These are phyloP conservation scores for Denticeps clupeoides DNA, from an alignment of 2,797 vertebrate genomes.

Conservation along the genomic window DNA sequence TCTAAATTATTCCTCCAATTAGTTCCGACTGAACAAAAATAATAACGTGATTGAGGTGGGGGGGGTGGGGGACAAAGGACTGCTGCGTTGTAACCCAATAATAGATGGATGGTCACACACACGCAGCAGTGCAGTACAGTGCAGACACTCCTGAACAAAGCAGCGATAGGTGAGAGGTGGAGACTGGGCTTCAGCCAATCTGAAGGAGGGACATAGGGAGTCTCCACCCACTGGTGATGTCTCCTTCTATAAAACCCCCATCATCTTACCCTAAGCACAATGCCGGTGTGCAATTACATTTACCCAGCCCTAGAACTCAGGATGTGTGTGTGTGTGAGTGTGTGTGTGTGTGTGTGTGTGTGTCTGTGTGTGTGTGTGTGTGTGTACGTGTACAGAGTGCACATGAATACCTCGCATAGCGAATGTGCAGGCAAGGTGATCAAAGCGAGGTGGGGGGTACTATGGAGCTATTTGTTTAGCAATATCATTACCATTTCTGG, in stretches of 20 bases:
- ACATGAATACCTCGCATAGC: too few species aligned
- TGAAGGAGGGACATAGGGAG: background rate
- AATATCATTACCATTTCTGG: too few species aligned
- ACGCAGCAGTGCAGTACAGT: too few species aligned
- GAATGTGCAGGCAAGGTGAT: too few species aligned
- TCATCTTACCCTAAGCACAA: background rate
- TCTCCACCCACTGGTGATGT: background rate
- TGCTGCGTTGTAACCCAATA: too few species aligned
- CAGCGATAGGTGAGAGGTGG: background rate
- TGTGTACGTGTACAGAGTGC: background rate
- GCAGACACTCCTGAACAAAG: background rate
- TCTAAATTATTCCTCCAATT: too few species aligned
- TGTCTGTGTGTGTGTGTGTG: background rate
- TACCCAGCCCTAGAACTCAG: background rate
- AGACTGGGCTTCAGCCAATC: background rate
- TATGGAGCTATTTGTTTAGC: too few species aligned
- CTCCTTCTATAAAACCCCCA: slow-evolving; percentile 1
- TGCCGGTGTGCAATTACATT: slow-evolving; percentile 7
- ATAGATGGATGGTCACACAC: too few species aligned
- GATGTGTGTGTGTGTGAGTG: background rate
- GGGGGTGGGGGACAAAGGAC: too few species aligned
- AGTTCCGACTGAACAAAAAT: too few species aligned
- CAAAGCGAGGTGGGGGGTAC: too few species aligned
- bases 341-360: background rate
- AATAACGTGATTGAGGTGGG: too few species aligned